These are phyloP conservation scores for Cryptotis parvus DNA, from an alignment of 2,113 vertebrate genomes.

Conservation along the genomic window DNA sequence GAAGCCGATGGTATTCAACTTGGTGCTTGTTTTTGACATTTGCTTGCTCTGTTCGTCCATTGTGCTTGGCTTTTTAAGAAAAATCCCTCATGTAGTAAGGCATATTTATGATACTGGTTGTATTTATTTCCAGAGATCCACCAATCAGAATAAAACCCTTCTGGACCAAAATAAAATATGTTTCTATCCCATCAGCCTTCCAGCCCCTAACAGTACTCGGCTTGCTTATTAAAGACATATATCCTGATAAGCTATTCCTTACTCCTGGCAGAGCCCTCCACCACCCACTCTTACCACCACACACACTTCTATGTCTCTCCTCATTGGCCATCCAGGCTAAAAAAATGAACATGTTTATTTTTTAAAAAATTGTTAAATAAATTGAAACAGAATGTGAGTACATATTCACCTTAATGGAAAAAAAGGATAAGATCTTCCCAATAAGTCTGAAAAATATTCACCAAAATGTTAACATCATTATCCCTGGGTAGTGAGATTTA, in stretches of 20 bases:
- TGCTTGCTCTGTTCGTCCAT: slow-evolving; percentile 6
- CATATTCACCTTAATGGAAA: neutral
- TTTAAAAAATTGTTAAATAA: slow-evolving; percentile 44
- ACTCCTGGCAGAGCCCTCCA: neutral
- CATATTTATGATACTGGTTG: slow-evolving; percentile 32
- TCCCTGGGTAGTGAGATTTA: neutral
- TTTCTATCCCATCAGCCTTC: slow-evolving; percentile 62
- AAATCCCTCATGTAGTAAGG: slow-evolving; percentile 19
- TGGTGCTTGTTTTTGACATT: neutral
- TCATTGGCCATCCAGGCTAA: neutral
- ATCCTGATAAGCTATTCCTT: slow-evolving; percentile 49
- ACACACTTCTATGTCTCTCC: neutral
- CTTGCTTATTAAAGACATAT: slow-evolving; percentile 72
- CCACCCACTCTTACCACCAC: no score
- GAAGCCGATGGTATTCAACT: neutral
- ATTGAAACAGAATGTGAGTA: neutral
- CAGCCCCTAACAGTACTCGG: neutral
- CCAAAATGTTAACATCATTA: neutral
- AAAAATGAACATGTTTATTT: slow-evolving; percentile 45
- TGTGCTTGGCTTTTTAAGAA: slow-evolving; percentile 44
- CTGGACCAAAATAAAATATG: slow-evolving; percentile 70
- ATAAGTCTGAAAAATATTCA: slow-evolving; percentile 26
- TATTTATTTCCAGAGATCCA: slow-evolving; percentile 61
- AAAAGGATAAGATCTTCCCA: neutral
- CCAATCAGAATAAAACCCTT: slow-evolving; percentile 67